A percentile compares a stretch with the other conserved stretches of the same genome.
Evolutionary conservation across 2,797 vertebrate species (phyloP).

Genomic region (Argya squamiceps): DNA sequence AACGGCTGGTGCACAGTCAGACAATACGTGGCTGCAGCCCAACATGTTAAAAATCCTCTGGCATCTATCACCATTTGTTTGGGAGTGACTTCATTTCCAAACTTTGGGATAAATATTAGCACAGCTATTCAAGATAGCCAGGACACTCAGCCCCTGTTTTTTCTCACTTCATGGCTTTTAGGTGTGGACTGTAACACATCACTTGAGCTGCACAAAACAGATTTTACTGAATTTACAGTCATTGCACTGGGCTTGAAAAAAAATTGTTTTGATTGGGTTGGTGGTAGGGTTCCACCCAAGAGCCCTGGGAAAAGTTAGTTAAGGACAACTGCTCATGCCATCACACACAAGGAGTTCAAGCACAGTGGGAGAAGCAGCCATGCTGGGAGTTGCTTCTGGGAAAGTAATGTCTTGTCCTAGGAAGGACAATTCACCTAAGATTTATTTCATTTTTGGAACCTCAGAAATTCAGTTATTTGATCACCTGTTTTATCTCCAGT

Average conservation of each 20-base stretch:
- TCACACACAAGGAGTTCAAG: neutral
- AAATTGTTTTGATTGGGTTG: slow-evolving; percentile 34
- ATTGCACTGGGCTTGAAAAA: neutral
- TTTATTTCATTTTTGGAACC: neutral
- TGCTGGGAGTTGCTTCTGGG: neutral
- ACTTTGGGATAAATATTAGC: slow-evolving; percentile 24
- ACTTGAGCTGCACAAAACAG: slow-evolving; percentile 6
- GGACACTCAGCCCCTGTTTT: slow-evolving; percentile 5
- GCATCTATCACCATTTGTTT: slow-evolving; percentile 2
- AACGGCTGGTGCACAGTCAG: neutral
- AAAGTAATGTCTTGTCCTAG: neutral
- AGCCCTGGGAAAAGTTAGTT: slow-evolving; percentile 35
- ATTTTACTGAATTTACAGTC: slow-evolving; percentile 12
- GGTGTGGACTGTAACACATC: slow-evolving; percentile 46
- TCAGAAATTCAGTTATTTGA: neutral
- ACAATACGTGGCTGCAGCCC: slow-evolving; percentile 18
- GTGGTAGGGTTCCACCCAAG: slow-evolving; percentile 30
- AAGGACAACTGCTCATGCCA: neutral
- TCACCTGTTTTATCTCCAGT: neutral
- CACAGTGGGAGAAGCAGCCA: neutral
- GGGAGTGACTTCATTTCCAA: slow-evolving; percentile 47
- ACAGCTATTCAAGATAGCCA: slow-evolving; percentile 31
- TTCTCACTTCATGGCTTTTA: slow-evolving; percentile 43
- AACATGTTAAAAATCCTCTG: slow-evolving; percentile 37
- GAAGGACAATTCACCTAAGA: neutral